Conservation (phyloP, 1,140 invertebrate species). For the Camponotus vicinus region DNA sequence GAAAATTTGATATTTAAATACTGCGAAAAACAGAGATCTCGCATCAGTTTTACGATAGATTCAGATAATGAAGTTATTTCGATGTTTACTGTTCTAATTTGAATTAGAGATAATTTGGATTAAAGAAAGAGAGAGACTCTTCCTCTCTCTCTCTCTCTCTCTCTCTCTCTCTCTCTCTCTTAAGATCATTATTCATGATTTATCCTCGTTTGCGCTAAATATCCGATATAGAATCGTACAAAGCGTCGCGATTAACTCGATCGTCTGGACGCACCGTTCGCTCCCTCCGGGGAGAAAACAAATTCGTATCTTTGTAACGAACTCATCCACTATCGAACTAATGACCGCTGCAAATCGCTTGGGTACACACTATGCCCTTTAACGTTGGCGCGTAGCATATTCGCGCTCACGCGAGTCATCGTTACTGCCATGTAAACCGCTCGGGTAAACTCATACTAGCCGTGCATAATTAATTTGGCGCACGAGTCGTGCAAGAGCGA, state of each 20-base stretch:
- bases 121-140: neutral
- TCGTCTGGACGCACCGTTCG: neutral
- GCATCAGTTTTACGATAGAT: neutral
- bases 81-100: neutral
- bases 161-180: too few relatives aligned
- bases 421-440: conserved; percentile 46
- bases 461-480: conserved; percentile 55
- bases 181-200: neutral
- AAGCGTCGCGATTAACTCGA: conserved; percentile 44
- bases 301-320: conserved; percentile 55
- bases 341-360: conserved; percentile 46
- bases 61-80: neutral
- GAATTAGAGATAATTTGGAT: too few relatives aligned
- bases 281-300: conserved; percentile 5
- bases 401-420: conserved; percentile 41
- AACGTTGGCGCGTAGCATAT: neutral
- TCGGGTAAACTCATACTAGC: conserved; percentile 40
- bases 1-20: neutral
- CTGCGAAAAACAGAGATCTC: conserved; percentile 4
- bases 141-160: too few relatives aligned
- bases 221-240: conserved; percentile 1
- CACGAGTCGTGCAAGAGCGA: conserved; percentile 28
- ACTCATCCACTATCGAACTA: conserved; percentile 41
- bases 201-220: neutral
- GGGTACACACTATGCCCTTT: conserved; percentile 47